Base-by-base conservation (phyloP, 2,797 vertebrate species). In the Typhlichthys subterraneus region DNA sequence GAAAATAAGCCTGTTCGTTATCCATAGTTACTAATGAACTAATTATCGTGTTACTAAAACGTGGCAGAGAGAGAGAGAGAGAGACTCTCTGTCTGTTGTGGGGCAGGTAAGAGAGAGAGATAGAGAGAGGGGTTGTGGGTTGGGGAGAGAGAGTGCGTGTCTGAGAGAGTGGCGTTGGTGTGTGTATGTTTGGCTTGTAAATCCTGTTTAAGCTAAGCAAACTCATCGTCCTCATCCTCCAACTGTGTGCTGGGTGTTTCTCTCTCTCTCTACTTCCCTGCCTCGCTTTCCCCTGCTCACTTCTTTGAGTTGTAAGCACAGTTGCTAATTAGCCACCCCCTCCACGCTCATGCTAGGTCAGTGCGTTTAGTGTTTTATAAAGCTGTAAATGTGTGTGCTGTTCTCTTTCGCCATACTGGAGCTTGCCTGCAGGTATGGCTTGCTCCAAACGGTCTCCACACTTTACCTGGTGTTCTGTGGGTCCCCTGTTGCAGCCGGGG, bases 181-280 rank as follows among this genome's bases (percentile, higher is more conserved):
- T 90, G 86, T 90, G 88, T 88, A 84, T 88, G 88, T 90, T 92
- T 89, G 85, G 78, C 83, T 90, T 87, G 85, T 87, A 91, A 92
- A 93, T 91, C 88, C 88, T 83, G 87, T 89, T 92, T 86, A 88
- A 91, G 89, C 87, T 90, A 90, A 92, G 90, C 89, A 92, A 92
- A 92, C 87, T 91, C 85, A 90, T 91, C 89, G 87, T 90, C 83
- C 84, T 86, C 79, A 84, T 89, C 85, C 81, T 83, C 84, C 84
- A 87, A 89, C 87, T 87, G 87, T 45, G 63, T 75, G 69, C 75
- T 80, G 29, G 63, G 48, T 64, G 52, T 57, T 76, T 51, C 14
- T 13, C 59, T 15, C 14, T 45, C 14, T 45, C 31, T 47, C 19
- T 9, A 13, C 65, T 70, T 65, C 55, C 59, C 69, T 61, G 59